These are phyloP conservation scores for Galeopsomyia nigrocyanea DNA, from an alignment of 2,888 invertebrate genomes.

Conservation along the genomic window DNA sequence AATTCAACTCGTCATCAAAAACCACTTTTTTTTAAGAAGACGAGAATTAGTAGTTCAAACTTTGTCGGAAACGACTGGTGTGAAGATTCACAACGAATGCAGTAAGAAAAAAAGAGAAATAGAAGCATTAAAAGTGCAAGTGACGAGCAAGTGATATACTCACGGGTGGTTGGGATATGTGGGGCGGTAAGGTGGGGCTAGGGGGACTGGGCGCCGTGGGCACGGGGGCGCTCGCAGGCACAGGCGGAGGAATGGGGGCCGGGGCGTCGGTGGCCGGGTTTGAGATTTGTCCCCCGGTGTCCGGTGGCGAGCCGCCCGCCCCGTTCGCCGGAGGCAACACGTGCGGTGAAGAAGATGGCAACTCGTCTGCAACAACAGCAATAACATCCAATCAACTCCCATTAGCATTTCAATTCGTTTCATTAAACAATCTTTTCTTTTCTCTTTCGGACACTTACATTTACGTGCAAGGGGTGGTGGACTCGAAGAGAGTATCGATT, in stretches of 20 bases:
- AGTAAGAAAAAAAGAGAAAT: neutral
- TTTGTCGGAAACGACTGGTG: too few species aligned
- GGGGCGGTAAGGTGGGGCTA: conserved; percentile 71
- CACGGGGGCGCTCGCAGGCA: conserved; percentile 78
- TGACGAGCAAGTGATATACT: conserved; percentile 50
- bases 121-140: too few species aligned
- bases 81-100: neutral
- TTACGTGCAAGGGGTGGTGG: conserved; percentile 74
- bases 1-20: too few species aligned
- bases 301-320: conserved; percentile 67
- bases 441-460: conserved; percentile 64
- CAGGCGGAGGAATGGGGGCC: conserved; percentile 79
- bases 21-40: too few species aligned
- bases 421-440: neutral
- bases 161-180: conserved; percentile 69
- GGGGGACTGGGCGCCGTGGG: conserved; percentile 77
- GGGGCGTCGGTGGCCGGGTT: conserved; percentile 74
- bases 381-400: too few species aligned
- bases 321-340: conserved; percentile 67
- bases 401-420: neutral
- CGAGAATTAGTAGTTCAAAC: too few species aligned
- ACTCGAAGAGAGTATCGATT: conserved; percentile 79
- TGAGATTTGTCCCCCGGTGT: conserved; percentile 68
- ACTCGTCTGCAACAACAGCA: conserved; percentile 64
- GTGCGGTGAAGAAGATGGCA: conserved; percentile 69